Percentiles rank a stretch among this genome's conserved stretches.
These are phyloP conservation scores for Meleagris gallopavo DNA, from an alignment of 2,113 vertebrate species.

Conservation along the genomic window DNA sequence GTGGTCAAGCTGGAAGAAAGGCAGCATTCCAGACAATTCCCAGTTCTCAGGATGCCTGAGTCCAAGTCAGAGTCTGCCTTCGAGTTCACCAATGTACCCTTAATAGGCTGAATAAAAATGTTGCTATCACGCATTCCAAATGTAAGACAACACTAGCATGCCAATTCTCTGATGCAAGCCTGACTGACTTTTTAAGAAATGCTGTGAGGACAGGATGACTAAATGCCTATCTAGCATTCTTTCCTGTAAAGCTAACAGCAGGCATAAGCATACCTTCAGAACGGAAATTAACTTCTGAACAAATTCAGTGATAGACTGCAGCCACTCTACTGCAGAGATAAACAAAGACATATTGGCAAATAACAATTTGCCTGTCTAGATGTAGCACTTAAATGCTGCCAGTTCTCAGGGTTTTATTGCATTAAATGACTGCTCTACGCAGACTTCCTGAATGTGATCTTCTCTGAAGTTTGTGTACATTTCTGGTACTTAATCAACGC, in stretches of 20 bases:
- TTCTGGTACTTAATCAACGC: not conserved
- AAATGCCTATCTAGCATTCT: not conserved
- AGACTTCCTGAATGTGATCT: not conserved
- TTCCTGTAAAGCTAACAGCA: not conserved
- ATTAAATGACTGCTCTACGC: not conserved
- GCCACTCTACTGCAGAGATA: not conserved
- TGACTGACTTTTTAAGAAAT: conserved; percentile 4
- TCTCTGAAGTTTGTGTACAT: not conserved
- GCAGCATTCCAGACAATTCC: not conserved
- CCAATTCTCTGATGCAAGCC: conserved; percentile 4
- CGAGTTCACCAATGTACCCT: not conserved
- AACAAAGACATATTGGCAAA: not conserved
- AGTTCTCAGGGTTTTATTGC: not conserved
- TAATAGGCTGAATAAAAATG: not conserved
- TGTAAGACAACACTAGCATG: conserved; percentile 13
- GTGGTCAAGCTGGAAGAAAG: not conserved
- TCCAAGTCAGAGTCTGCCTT: not conserved
- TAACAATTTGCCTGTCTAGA: not conserved
- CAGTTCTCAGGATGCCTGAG: not conserved
- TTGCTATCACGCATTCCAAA: not conserved
- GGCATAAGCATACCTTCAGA: not conserved
- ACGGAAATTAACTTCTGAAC: not conserved
- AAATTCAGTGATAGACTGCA: not conserved
- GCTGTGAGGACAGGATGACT: not conserved
- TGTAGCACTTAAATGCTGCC: not conserved